Conservation (phyloP, 2,113 vertebrate genomes). For the Anhinga rufa region DNA sequence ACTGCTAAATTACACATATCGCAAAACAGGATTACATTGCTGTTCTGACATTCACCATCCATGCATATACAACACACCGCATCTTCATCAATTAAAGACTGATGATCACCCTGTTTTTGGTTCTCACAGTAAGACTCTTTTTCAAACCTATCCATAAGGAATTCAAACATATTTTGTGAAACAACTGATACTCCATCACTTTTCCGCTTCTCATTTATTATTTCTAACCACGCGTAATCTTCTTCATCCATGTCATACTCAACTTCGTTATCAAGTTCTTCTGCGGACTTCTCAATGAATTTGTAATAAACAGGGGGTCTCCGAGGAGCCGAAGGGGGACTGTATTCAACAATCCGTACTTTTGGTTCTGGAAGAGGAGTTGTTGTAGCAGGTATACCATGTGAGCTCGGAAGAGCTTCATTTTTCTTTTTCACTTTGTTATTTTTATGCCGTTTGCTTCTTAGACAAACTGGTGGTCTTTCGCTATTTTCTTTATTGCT, state of each 20-base stretch:
- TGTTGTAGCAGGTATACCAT: constrained; percentile 63
- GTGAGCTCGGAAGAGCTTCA: constrained; percentile 74
- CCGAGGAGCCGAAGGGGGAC: constrained; percentile 87
- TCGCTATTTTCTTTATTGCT: constrained; percentile 97
- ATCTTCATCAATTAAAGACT: constrained; percentile 88
- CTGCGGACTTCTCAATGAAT: constrained; percentile 87
- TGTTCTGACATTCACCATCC: constrained; percentile 94
- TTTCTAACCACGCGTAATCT: constrained; percentile 95
- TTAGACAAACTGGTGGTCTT: constrained; percentile 80
- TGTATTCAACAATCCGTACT: constrained; percentile 92
- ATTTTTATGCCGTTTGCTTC: constrained; percentile 86
- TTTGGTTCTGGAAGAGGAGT: constrained; percentile 84
- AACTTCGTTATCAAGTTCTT: constrained; percentile 94
- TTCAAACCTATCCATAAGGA: constrained; percentile 95
- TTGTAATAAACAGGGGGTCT: constrained; percentile 84
- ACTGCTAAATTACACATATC: constrained; percentile 94
- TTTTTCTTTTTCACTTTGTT: constrained; percentile 86
- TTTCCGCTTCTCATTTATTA: constrained; percentile 89
- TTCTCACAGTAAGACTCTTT: constrained; percentile 91
- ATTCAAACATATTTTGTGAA: constrained; percentile 93
- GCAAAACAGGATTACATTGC: constrained; percentile 96
- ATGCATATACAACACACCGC: constrained; percentile 96
- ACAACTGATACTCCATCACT: constrained; percentile 88
- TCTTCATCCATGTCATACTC: constrained; percentile 99
- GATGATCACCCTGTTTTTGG: constrained; percentile 86